Base-by-base conservation (phyloP, 2,888 invertebrate species). In the Acronicta aceris region DNA sequence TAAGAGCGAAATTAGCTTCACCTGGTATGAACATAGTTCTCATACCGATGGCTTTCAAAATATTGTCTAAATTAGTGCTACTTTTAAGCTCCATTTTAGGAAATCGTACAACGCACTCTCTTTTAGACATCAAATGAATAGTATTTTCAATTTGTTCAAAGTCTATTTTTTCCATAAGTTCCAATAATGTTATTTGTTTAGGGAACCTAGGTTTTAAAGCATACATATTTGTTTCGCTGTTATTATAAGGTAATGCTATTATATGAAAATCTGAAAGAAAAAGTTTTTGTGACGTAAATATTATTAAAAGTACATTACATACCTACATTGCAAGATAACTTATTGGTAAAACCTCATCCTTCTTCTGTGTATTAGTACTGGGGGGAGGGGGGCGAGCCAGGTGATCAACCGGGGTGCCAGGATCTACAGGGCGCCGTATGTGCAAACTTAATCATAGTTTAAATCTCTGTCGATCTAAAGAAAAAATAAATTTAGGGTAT, bases 81-180 rank as follows among this genome's bases (percentile, higher is more conserved):
- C 94, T 95, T 65, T 96, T 95, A 1, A 98, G 88, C 74, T 96
- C 96, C 96, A 98, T 96, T 85, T 96, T 97, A 0, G 98, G 98
- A 38, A 96, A 93, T 36, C 96, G 91, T 0, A 96, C 84, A 2
- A 97, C 89, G 27, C 96, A 94, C 7, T 95, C 90, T 7, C 89
- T 90, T 30, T 87, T 88, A 2, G 77, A 83, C 81, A 95, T 94
- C 53, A 89, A 89, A 13, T 80, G 83, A 15, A 96, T 95, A 38
- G 96, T 72, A 0, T 81, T 71, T 21, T 96, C 91, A 30, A 97
- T 88, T 54, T 91, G 90, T 0, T 88, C 82, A 27, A 94, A 89
- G 42, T 94, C 93, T 17, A 97, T 76, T 1, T 83, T 81, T 0
- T 85, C 84, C 82, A 96, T 90, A 8, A 96, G 81, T 1, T 92